These are phyloP conservation scores for Euglossa dilemma DNA, from an alignment of 1,140 invertebrate species.

Conservation along the genomic window DNA sequence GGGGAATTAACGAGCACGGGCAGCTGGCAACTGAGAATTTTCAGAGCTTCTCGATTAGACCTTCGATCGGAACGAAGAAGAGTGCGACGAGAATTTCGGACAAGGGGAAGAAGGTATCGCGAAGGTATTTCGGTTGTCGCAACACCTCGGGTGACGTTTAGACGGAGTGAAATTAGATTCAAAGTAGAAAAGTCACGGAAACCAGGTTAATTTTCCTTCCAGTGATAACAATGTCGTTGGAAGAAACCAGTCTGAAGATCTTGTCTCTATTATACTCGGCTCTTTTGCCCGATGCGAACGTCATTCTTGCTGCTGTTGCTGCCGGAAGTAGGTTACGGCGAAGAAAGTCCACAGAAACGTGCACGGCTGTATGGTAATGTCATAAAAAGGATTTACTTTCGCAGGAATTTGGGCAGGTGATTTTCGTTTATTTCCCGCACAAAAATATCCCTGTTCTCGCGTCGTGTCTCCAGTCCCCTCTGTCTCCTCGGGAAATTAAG, in stretches of 20 bases:
- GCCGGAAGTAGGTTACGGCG: slow-evolving; percentile 44
- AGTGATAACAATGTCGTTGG: slow-evolving; percentile 61
- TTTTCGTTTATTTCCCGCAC: neutral
- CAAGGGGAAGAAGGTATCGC: neutral
- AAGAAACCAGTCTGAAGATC: slow-evolving; percentile 50
- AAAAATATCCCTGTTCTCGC: neutral
- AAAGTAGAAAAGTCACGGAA: slow-evolving; percentile 31
- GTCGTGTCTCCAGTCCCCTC: neutral
- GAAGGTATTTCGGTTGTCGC: neutral
- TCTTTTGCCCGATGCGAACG: slow-evolving; percentile 36
- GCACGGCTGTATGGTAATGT: neutral
- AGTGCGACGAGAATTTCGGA: no score
- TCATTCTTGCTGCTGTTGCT: slow-evolving; percentile 28
- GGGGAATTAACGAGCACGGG: neutral
- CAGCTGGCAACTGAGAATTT: neutral
- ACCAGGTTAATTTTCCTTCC: slow-evolving; percentile 36
- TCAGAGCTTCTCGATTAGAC: neutral
- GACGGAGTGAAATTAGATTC: slow-evolving; percentile 10
- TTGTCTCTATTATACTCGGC: slow-evolving; percentile 49
- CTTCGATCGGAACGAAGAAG: no score
- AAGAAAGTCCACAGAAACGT: slow-evolving; percentile 46
- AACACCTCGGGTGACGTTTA: neutral
- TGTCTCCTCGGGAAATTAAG: neutral
- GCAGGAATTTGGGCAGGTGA: slow-evolving; percentile 24
- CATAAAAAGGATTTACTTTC: slow-evolving; percentile 30